phyloP scores from a whole-genome alignment of 2,888 invertebrate species.

The Sialis fuliginosa region DNA sequence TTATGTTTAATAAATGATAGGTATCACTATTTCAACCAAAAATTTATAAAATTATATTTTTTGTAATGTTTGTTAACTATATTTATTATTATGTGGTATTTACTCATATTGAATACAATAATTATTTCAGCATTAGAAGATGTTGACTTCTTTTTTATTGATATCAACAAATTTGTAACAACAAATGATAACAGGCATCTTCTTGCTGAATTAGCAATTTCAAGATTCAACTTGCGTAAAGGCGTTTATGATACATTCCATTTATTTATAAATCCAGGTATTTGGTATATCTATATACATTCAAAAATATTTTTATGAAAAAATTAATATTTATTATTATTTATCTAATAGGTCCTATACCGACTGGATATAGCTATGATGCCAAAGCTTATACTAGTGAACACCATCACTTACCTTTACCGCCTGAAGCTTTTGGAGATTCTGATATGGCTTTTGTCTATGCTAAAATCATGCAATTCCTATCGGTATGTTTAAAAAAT shows the following conservation, averaged over 20 bases:
- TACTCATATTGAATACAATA: too few species aligned
- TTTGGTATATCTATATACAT: background rate
- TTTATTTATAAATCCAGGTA: conserved; percentile 26
- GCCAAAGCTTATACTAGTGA: conserved; percentile 23
- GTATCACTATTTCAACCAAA: too few species aligned
- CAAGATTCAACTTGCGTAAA: conserved; percentile 25
- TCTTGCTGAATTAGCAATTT: conserved; percentile 34
- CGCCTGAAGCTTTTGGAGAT: conserved; percentile 22
- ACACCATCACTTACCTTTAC: conserved; percentile 28
- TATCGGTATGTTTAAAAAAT: conserved; percentile 13
- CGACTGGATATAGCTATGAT: conserved; percentile 26
- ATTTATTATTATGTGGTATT: too few species aligned
- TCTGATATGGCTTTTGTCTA: conserved; percentile 22
- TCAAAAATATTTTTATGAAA: background rate
- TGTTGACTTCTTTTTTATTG: conserved; percentile 19
- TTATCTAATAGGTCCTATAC: conserved; percentile 19
- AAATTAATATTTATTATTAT: background rate
- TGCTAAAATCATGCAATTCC: conserved; percentile 22
- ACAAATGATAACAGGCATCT: conserved; percentile 16
- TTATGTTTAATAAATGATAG: too few species aligned
- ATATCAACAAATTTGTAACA: conserved; percentile 22
- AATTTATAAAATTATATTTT: background rate
- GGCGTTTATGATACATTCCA: conserved; percentile 27
- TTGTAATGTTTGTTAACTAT: background rate
- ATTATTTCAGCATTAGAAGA: conserved; percentile 13